Percentiles rank a stretch among this genome's conserved stretches.
These are phyloP conservation scores for Monochamus alternatus DNA, from an alignment of 2,888 invertebrate genomes.

Conservation along the genomic window DNA sequence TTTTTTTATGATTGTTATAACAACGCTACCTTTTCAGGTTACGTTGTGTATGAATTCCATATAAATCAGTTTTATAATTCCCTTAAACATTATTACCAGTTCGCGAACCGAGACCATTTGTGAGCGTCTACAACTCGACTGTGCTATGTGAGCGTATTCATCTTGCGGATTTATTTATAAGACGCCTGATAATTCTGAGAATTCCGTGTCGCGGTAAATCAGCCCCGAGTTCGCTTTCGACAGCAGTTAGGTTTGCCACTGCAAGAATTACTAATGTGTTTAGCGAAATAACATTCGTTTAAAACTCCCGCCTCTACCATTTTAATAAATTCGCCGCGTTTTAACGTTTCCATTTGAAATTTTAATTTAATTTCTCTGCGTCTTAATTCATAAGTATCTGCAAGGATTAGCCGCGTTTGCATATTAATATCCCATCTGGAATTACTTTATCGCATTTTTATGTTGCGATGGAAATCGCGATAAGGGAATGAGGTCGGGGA, in stretches of 20 bases:
- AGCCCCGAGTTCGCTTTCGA: conserved; percentile 54
- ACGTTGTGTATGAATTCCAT: background rate
- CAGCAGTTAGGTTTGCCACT: conserved; percentile 54
- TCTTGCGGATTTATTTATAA: conserved; percentile 33
- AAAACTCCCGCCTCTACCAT: conserved; percentile 17
- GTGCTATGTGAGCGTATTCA: conserved; percentile 10
- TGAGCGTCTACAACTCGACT: background rate
- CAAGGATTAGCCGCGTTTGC: conserved; percentile 12
- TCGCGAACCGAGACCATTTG: background rate
- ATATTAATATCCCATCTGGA: conserved; percentile 7
- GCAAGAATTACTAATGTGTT: conserved; percentile 54
- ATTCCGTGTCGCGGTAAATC: conserved; percentile 50
- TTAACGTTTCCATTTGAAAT: conserved; percentile 32
- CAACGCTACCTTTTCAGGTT: background rate
- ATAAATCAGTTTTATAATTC: background rate
- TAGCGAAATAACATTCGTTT: conserved; percentile 16
- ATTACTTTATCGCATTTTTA: background rate
- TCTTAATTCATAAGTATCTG: background rate
- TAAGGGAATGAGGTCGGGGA: background rate
- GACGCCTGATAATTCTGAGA: conserved; percentile 42
- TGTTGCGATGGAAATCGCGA: background rate
- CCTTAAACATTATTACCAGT: background rate
- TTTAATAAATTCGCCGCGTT: conserved; percentile 24
- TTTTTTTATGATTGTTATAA: too few species aligned
- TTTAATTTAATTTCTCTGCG: conserved; percentile 30